These are phyloP conservation scores for Apolygus lucorum DNA, from an alignment of 1,140 invertebrate genomes.

Conservation along the genomic window DNA sequence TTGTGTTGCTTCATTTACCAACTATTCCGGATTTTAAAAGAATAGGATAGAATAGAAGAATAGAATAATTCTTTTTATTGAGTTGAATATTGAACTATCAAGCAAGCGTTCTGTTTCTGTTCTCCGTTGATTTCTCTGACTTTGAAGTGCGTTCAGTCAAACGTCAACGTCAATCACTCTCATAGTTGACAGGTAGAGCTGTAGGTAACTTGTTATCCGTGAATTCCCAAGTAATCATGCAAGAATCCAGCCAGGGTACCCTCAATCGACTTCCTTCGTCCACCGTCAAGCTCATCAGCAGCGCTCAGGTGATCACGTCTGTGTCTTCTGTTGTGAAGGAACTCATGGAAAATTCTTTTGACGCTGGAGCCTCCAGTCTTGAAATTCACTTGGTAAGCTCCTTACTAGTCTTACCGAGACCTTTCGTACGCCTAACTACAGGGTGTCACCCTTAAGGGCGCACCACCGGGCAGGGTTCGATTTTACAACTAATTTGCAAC, in stretches of 20 bases:
- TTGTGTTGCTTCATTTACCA: no score
- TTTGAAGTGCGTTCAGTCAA: no score
- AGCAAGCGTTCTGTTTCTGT: no score
- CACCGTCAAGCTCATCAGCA: conserved; percentile 48
- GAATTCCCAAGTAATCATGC: not conserved
- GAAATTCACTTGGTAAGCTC: conserved; percentile 44
- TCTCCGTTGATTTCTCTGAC: no score
- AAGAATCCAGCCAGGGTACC: conserved; percentile 17
- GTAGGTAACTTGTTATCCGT: not conserved
- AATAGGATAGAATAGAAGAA: no score
- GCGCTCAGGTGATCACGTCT: conserved; percentile 51
- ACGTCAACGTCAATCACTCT: no score
- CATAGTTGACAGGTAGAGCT: no score
- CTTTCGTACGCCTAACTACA: not conserved
- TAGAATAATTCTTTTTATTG: no score
- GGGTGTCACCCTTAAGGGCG: not conserved
- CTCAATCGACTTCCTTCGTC: conserved; percentile 30
- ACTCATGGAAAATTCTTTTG: conserved; percentile 53
- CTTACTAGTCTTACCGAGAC: not conserved
- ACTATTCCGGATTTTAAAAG: no score
- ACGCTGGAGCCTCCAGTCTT: conserved; percentile 47
- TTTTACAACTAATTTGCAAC: no score
- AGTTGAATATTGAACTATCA: no score
- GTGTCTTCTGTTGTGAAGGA: conserved; percentile 52
- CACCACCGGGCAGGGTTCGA: no score